Evolutionary conservation across 2,888 invertebrate genomes (phyloP), one percentile per base, ranked within the genome.

Genomic region (Nomada flava): DNA sequence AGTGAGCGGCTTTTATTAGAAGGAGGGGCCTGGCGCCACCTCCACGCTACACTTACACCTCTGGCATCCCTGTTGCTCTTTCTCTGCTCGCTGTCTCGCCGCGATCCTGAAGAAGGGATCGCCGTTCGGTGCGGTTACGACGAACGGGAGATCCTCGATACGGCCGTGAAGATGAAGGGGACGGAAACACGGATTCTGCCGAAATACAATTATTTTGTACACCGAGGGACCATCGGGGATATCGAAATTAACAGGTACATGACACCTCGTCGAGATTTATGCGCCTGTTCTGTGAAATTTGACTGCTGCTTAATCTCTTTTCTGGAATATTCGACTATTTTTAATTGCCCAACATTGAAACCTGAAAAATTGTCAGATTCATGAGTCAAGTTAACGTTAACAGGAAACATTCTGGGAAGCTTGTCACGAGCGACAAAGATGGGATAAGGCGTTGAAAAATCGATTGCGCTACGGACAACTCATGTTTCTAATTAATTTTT

Each of bases 1-100:
- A 92, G 93, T 91, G 92, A 93, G 92, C 93, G 93, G 93, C 93
- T 93, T 93, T 93, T 93, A 93, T 93, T 93, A 92, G 93, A 93
- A 92, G 93, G 92, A 92, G 93, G 93, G 92, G 93, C 90, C 93
- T 91, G 89, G 89, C 91, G 90, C 92, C 92, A 92, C 92, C 91
- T 91, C 92, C 91, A 92, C 89, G 90, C 88, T 92, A 91, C 92
- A 92, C 91, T 92, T 92, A 89, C 87, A 86, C 86, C 91, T 86
- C 88, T 86, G 87, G 68, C 74, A 72, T 84, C 82, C 79, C 88
- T 65, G 77, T 59, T 79, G 65, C 86, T 85, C 81, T 84, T 83
- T 84, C 88, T 81, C 73, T 73, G 67, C 55, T 44, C 72, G 50
- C 60, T 20, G 13, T 42, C 42, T 18, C 53, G 44, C 44, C 52